A percentile compares a stretch with the other conserved stretches of the same genome.
phyloP scores from a whole-genome alignment of 2,113 vertebrate species.

The Piliocolobus tephrosceles region DNA sequence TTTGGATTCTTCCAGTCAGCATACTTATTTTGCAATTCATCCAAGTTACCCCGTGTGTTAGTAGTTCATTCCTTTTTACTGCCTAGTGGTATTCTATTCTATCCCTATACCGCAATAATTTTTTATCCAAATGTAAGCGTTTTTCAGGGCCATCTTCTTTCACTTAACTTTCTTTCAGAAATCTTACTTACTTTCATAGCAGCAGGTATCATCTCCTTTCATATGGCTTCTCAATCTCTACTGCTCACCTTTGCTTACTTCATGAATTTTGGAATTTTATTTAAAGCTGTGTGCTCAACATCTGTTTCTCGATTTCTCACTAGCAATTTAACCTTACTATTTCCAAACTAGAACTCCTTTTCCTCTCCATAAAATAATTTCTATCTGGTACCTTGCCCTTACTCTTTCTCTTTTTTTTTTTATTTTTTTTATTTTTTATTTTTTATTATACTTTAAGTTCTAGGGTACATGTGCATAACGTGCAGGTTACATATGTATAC shows the following conservation, averaged over 20 bases:
- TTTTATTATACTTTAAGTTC: too few relatives aligned
- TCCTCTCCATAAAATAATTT: background rate
- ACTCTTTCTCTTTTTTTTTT: background rate
- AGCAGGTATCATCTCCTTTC: background rate
- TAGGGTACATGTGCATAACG: too few relatives aligned
- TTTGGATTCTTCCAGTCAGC: background rate
- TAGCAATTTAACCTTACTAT: background rate
- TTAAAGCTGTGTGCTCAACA: background rate
- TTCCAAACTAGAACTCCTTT: background rate
- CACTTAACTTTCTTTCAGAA: background rate
- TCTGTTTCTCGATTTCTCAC: background rate
- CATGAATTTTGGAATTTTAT: slow-evolving; percentile 1
- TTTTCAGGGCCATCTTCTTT: background rate
- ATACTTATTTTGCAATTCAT: background rate
- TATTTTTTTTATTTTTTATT: too few relatives aligned
- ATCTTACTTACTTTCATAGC: background rate
- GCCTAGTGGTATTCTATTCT: background rate
- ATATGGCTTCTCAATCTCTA: background rate
- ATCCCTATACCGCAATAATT: background rate
- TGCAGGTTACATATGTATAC: too few relatives aligned
- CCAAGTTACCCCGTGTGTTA: background rate
- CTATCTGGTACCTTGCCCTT: background rate
- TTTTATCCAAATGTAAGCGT: background rate
- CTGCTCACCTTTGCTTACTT: background rate
- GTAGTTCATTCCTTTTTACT: slow-evolving; percentile 1